These are phyloP conservation scores for Aricia agestis DNA, from an alignment of 1,140 invertebrate species.

Conservation along the genomic window DNA sequence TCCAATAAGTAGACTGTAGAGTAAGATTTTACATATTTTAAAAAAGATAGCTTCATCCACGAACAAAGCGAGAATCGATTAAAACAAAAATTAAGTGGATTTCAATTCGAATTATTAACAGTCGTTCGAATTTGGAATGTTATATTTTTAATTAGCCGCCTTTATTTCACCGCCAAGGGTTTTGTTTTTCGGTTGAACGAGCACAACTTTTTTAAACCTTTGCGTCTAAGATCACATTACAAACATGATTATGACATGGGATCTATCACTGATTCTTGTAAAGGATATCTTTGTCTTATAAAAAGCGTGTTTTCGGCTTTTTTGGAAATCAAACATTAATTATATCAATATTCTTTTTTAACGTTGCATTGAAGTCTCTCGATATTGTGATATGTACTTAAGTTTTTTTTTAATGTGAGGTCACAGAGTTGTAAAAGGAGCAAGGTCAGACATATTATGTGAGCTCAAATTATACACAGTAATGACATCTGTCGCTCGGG, in stretches of 20 bases:
- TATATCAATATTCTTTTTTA: too few relatives aligned
- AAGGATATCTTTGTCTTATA: background rate
- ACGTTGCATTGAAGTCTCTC: too few relatives aligned
- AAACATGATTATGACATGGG: conserved; percentile 12
- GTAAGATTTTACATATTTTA: too few relatives aligned
- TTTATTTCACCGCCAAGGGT: conserved; percentile 14
- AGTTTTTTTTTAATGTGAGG: too few relatives aligned
- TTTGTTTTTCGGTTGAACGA: background rate
- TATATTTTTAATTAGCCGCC: conserved; percentile 13
- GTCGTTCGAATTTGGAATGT: conserved; percentile 14
- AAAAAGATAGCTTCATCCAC: background rate
- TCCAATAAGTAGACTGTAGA: too few relatives aligned
- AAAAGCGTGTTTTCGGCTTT: too few relatives aligned
- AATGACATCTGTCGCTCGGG: too few relatives aligned
- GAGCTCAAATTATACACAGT: too few relatives aligned
- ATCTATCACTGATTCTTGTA: conserved; percentile 10
- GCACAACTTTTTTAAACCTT: background rate
- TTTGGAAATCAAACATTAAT: too few relatives aligned
- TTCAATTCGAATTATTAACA: conserved; percentile 13
- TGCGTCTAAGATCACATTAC: conserved; percentile 8
- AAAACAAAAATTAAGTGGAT: conserved; percentile 6
- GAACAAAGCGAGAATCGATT: conserved; percentile 2
- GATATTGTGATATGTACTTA: too few relatives aligned
- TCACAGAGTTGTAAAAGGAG: too few relatives aligned
- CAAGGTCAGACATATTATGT: too few relatives aligned